Conservation (phyloP, 2,113 vertebrate genomes). For the Mobula hypostoma region DNA sequence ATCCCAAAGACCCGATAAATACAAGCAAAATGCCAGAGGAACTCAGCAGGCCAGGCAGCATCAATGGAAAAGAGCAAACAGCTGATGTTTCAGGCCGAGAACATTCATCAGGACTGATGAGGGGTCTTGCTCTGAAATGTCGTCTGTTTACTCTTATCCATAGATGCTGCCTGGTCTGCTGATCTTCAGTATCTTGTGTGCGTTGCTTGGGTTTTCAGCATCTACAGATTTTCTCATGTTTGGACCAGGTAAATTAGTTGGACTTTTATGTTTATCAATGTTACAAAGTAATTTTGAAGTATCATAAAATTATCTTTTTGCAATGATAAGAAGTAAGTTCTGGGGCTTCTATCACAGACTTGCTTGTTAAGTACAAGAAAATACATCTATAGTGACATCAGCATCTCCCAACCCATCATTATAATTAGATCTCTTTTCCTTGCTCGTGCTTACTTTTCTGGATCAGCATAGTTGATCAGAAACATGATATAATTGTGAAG, state of each 20-base stretch:
- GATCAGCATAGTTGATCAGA: background rate
- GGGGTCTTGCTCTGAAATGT: too few relatives aligned
- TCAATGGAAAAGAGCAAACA: too few relatives aligned
- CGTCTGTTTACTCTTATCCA: too few relatives aligned
- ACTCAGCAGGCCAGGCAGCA: too few relatives aligned
- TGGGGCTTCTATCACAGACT: background rate
- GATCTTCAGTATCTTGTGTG: too few relatives aligned
- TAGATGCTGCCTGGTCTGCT: too few relatives aligned
- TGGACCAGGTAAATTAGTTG: background rate
- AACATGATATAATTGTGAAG: background rate
- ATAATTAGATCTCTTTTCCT: background rate
- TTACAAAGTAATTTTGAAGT: background rate
- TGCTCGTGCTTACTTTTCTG: background rate
- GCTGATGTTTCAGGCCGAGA: too few relatives aligned
- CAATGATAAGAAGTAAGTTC: too few relatives aligned
- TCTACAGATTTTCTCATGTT: too few relatives aligned
- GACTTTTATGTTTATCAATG: background rate
- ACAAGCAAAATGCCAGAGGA: background rate
- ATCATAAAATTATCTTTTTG: too few relatives aligned
- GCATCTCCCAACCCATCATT: background rate
- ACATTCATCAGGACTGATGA: too few relatives aligned
- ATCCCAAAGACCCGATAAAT: background rate
- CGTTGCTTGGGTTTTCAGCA: too few relatives aligned
- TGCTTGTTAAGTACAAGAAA: background rate
- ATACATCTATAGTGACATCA: background rate